phyloP scores from a whole-genome alignment of 2,113 vertebrate species.

The Bombycilla garrulus region DNA sequence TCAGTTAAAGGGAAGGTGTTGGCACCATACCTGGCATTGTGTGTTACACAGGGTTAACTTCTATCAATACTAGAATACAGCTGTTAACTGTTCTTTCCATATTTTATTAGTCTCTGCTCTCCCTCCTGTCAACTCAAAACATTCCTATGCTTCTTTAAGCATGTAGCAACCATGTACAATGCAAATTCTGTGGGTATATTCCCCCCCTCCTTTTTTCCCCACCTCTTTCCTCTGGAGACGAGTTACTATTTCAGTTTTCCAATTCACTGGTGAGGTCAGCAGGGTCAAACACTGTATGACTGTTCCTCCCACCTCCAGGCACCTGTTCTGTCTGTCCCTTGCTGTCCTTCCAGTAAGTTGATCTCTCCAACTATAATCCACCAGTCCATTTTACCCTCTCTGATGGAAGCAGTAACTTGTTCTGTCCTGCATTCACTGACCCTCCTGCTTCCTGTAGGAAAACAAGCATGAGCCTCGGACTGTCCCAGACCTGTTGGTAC shows the following conservation, averaged over 20 bases:
- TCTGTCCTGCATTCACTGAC: not conserved
- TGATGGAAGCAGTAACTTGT: not conserved
- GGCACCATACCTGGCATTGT: not conserved
- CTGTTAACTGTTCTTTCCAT: not conserved
- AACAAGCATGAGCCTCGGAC: not conserved
- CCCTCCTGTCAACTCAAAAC: not conserved
- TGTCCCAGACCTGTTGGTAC: not conserved
- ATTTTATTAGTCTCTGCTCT: not conserved
- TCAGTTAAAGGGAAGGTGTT: not conserved
- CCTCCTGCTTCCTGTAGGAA: not conserved
- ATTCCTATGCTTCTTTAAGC: not conserved
- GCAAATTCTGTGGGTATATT: not conserved
- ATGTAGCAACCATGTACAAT: not conserved
- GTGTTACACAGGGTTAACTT: not conserved
- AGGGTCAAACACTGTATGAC: not conserved
- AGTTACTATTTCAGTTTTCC: not conserved
- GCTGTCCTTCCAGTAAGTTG: fast-evolving
- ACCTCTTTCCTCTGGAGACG: not conserved
- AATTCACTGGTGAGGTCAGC: not conserved
- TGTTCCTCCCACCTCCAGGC: not conserved
- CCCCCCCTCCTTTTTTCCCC: not conserved
- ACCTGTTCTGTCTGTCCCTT: not conserved
- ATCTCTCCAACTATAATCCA: not conserved
- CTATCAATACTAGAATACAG: not conserved
- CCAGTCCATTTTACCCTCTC: not conserved